Conservation (phyloP, 2,888 invertebrate genomes). For the Lobophora halterata region DNA sequence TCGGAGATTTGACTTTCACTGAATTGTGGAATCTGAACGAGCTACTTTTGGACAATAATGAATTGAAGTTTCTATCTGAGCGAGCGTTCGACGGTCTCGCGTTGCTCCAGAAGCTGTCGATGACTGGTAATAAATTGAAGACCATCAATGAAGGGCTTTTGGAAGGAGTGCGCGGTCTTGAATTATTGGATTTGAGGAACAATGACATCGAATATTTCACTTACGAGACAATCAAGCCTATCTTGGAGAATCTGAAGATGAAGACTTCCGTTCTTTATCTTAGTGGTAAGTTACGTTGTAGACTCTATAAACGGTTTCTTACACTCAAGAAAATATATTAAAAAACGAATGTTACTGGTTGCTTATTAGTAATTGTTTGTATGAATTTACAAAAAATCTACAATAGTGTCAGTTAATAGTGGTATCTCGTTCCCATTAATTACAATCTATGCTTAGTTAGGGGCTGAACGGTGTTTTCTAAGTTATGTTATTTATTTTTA, state of each 20-base stretch:
- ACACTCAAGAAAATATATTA: too few relatives aligned
- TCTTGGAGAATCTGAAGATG: slow-evolving; percentile 86
- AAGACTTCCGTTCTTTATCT: slow-evolving; percentile 70
- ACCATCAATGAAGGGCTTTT: slow-evolving; percentile 87
- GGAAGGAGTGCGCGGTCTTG: slow-evolving; percentile 86
- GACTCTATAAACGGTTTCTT: too few relatives aligned
- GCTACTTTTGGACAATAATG: slow-evolving; percentile 85
- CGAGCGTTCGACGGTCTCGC: slow-evolving; percentile 89
- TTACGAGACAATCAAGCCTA: slow-evolving; percentile 87
- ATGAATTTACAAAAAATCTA: too few relatives aligned
- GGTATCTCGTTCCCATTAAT: too few relatives aligned
- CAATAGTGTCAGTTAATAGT: too few relatives aligned
- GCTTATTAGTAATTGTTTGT: too few relatives aligned
- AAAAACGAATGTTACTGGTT: too few relatives aligned
- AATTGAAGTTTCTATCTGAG: slow-evolving; percentile 86
- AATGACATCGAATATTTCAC: slow-evolving; percentile 89
- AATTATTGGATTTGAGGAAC: slow-evolving; percentile 88
- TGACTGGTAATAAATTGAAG: slow-evolving; percentile 89
- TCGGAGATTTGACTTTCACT: slow-evolving; percentile 89
- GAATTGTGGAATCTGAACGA: slow-evolving; percentile 88
- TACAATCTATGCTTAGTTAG: too few relatives aligned
- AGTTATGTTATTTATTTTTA: too few relatives aligned
- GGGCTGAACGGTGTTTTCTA: too few relatives aligned
- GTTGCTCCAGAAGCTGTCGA: slow-evolving; percentile 85
- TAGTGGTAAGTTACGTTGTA: slow-evolving; percentile 55